These are phyloP conservation scores for Torymus auratus DNA, from an alignment of 2,888 invertebrate genomes.

Conservation along the genomic window DNA sequence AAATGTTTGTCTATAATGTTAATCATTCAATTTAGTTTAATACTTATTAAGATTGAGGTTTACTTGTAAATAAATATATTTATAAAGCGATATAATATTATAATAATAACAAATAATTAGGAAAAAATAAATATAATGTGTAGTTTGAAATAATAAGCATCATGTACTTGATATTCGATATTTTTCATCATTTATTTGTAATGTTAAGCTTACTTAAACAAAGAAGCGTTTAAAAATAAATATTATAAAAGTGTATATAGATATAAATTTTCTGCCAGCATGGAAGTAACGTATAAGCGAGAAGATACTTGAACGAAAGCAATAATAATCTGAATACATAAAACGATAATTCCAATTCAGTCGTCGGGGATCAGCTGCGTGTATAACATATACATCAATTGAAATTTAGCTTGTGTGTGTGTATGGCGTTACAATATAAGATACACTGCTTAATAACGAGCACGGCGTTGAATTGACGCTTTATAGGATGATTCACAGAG, in stretches of 20 bases:
- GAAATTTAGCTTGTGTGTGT: neutral
- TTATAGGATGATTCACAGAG: too few relatives aligned
- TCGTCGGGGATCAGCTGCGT: neutral
- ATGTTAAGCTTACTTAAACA: slow-evolving; percentile 29
- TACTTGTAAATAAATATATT: too few relatives aligned
- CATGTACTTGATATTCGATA: slow-evolving; percentile 6
- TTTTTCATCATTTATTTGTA: slow-evolving; percentile 42
- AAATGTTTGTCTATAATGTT: too few relatives aligned
- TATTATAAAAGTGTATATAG: slow-evolving; percentile 4
- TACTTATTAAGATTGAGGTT: too few relatives aligned
- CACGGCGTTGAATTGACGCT: too few relatives aligned
- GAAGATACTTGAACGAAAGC: slow-evolving; percentile 28
- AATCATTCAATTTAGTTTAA: too few relatives aligned
- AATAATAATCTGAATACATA: neutral
- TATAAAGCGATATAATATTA: too few relatives aligned
- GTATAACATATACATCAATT: slow-evolving; percentile 1
- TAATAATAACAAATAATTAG: too few relatives aligned
- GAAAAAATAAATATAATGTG: too few relatives aligned
- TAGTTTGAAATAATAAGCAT: too few relatives aligned
- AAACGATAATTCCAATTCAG: neutral
- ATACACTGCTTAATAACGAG: too few relatives aligned
- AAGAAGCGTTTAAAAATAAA: slow-evolving; percentile 38
- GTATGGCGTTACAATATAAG: too few relatives aligned
- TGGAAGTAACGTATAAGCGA: slow-evolving; percentile 13
- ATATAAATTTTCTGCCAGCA: slow-evolving; percentile 17